Evolutionary conservation across 2,888 invertebrate species (phyloP), one percentile per base, ranked within the genome.

Genomic region (Mystacides longicornis): DNA sequence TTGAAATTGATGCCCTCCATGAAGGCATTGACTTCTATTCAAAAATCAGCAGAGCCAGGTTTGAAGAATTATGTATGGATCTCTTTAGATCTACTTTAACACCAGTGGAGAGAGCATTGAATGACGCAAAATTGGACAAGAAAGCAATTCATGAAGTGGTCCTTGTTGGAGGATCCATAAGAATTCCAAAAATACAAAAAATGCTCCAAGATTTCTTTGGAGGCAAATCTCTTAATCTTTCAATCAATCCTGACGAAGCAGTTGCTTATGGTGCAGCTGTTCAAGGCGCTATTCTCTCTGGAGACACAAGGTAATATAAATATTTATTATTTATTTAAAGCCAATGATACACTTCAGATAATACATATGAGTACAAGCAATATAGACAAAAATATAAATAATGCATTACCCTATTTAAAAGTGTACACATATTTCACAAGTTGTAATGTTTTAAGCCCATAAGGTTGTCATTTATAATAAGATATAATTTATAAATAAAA

Each of bases 231-330:
- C 72, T 95, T 37, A 95, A 95, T 72, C 81, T 93, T 51, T 89
- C 90, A 9, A 95, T 95, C 64, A 94, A 95, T 71, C 94, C 92
- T 0, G 92, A 93, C 65, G 92, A 93, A 71, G 89, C 95, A 5
- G 89, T 95, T 1, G 95, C 95, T 1, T 95, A 93, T 67, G 93
- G 93, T 3, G 93, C 94, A 2, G 93, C 94, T 19, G 92, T 95
- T 0, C 95, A 95, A 71, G 95, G 93, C 1, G 95, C 94, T 45
- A 93, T 94, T 62, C 75, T 96, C 18, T 83, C 84, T 18, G 93
- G 92, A 23, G 90, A 78, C 64, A 71, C 74, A 31, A 60, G 60
- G 60, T 60, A 48, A 31, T 20, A n/a, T n/a, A n/a, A n/a, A n/a
- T n/a, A n/a, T n/a, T n/a, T n/a, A n/a, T n/a, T n/a, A n/a, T n/a